A percentile compares a stretch with the other conserved stretches of the same genome.
Conservation (phyloP, 2,888 invertebrate genomes). For the Beris chalybata region DNA sequence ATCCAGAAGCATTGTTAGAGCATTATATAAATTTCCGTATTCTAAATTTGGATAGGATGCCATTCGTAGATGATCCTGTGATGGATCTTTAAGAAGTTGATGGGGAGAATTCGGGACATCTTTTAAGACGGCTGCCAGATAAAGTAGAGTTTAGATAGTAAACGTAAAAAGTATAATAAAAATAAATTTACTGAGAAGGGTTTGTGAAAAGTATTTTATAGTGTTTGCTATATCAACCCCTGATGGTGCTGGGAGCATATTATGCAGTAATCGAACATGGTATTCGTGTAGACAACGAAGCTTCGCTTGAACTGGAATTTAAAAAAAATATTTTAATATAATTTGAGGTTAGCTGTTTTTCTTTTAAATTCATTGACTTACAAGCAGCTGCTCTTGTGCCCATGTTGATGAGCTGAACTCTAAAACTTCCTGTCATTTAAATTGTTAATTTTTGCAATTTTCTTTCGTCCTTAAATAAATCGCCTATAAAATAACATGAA, state of each 20-base stretch:
- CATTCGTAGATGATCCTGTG: slow-evolving; percentile 84
- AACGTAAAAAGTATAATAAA: not conserved
- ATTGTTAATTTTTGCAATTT: not conserved
- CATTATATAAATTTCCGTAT: slow-evolving; percentile 94
- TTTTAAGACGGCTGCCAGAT: slow-evolving; percentile 81
- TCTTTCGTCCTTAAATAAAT: slow-evolving; percentile 5
- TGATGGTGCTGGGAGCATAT: slow-evolving; percentile 87
- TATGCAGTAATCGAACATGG: slow-evolving; percentile 89
- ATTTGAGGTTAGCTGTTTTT: too few species aligned
- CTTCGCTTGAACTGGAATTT: slow-evolving; percentile 88
- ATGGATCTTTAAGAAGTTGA: slow-evolving; percentile 85
- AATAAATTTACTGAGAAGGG: slow-evolving; percentile 80
- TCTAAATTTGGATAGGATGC: slow-evolving; percentile 94
- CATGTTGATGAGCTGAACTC: slow-evolving; percentile 77
- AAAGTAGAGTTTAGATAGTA: not conserved
- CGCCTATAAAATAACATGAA: slow-evolving; percentile 1
- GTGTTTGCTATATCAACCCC: slow-evolving; percentile 97
- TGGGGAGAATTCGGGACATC: slow-evolving; percentile 93
- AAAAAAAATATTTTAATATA: too few species aligned
- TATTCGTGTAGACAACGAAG: slow-evolving; percentile 96
- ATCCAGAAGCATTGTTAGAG: slow-evolving; percentile 77
- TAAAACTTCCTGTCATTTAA: slow-evolving; percentile 69
- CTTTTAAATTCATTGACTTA: slow-evolving; percentile 61
- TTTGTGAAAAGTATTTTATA: slow-evolving; percentile 97
- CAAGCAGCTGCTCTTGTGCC: slow-evolving; percentile 92